Evolutionary conservation across 2,888 invertebrate genomes (phyloP), one percentile per base, ranked within the genome.

Genomic region (Tenthredo amoena): DNA sequence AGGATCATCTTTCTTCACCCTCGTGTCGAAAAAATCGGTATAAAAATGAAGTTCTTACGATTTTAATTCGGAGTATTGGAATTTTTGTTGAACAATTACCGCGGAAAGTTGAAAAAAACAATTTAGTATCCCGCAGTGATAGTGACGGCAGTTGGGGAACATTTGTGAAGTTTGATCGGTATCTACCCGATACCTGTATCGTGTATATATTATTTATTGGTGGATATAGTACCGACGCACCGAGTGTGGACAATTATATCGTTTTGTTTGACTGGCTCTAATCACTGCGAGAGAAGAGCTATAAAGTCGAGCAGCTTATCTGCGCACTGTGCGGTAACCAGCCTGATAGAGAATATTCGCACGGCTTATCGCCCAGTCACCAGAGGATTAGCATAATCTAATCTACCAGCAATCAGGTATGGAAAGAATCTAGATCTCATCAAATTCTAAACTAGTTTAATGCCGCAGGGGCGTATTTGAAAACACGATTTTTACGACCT

Each of bases 321-420:
- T 74, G 47, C 43, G 15, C 50, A 15, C 50, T 50, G 31, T 43
- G 76, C 47, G 3, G 50, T 50, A 50, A 55, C 79, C 21, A 62
- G 79, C 79, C 62, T 62, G 79, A 58, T 79, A 79, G 68, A 47
- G 6, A 83, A 83, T 50, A 68, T 83, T 68, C 68, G 82, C 82
- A 58, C 47, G 31, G 21, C 81, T 81, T 68, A 81, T 85, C 58
- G 40, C 55, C 50, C 37, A 37, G 79, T 26, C 55, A 85, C 65
- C 68, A 65, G 82, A 81, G 85, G 72, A 86, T 88, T 87, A 87
- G 74, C 86, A 86, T 87, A 86, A 87, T 88, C 87, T 86, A 87
- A 87, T 89, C 88, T 85, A 74, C 77, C 84, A 84, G 84, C 87
- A 88, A 88, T 88, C 88, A 88, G 88, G 89, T 89, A 88, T 87